These are phyloP conservation scores for Lates japonicus DNA, from an alignment of 2,797 vertebrate genomes.

Conservation along the genomic window DNA sequence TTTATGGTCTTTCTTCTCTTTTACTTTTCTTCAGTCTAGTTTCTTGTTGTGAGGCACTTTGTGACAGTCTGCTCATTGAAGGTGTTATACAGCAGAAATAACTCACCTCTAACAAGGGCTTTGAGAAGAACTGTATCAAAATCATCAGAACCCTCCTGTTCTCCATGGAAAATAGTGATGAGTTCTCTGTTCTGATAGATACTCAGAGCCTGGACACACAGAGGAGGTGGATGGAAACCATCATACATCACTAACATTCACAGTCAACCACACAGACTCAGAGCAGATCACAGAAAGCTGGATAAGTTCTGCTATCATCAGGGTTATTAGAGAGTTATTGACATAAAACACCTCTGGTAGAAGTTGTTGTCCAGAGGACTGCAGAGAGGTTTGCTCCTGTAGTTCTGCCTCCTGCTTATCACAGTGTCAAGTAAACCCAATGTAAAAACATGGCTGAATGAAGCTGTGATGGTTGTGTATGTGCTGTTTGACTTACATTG, in stretches of 20 bases:
- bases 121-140: constrained; percentile 91
- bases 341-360: too few relatives aligned
- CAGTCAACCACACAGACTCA: not conserved
- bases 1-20: too few relatives aligned
- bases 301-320: too few relatives aligned
- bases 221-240: not conserved
- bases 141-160: constrained; percentile 87
- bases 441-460: too few relatives aligned
- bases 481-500: constrained; percentile 70
- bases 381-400: too few relatives aligned
- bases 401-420: too few relatives aligned
- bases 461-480: too few relatives aligned
- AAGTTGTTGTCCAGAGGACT: too few relatives aligned
- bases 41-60: not conserved
- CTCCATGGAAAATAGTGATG: constrained; percentile 85
- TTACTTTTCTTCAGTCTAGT: too few relatives aligned
- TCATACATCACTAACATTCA: not conserved
- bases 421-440: too few relatives aligned
- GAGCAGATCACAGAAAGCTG: too few relatives aligned
- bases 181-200: constrained; percentile 88
- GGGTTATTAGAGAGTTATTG: too few relatives aligned
- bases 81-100: not conserved
- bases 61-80: constrained; percentile 55
- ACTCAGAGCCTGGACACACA: constrained; percentile 81
- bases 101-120: constrained; percentile 89